A percentile compares a stretch with the other conserved stretches of the same genome.
phyloP scores from a whole-genome alignment of 2,113 vertebrate genomes.

The Spermophilus dauricus region DNA sequence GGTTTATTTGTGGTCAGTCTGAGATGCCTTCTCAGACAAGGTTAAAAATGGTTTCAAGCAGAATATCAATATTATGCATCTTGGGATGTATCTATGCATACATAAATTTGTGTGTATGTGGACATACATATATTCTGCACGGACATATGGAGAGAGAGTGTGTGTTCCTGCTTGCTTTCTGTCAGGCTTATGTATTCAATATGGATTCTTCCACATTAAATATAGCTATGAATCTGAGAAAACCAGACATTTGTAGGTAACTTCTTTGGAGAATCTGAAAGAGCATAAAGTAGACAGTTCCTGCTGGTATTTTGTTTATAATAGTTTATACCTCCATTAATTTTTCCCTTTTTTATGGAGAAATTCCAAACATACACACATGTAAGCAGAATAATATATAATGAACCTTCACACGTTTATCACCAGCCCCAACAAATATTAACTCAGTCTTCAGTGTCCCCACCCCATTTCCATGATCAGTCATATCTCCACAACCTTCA shows the following conservation, averaged over 20 bases:
- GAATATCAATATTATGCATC: background rate
- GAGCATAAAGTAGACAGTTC: background rate
- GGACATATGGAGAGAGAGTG: background rate
- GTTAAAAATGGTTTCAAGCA: conserved; percentile 13
- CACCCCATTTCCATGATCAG: background rate
- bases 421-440: background rate
- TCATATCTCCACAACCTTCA: background rate
- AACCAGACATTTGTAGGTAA: background rate
- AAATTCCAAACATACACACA: background rate
- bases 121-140: background rate
- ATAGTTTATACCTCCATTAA: background rate
- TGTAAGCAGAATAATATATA: background rate
- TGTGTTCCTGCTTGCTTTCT: background rate
- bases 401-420: background rate
- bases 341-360: background rate
- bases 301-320: background rate
- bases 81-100: background rate
- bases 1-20: background rate
- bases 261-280: background rate
- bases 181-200: background rate
- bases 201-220: background rate
- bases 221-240: background rate
- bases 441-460: background rate
- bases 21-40: background rate
- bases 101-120: background rate